These are phyloP conservation scores for Eulimnadia texana DNA, from an alignment of 1,140 invertebrate genomes.

Conservation along the genomic window DNA sequence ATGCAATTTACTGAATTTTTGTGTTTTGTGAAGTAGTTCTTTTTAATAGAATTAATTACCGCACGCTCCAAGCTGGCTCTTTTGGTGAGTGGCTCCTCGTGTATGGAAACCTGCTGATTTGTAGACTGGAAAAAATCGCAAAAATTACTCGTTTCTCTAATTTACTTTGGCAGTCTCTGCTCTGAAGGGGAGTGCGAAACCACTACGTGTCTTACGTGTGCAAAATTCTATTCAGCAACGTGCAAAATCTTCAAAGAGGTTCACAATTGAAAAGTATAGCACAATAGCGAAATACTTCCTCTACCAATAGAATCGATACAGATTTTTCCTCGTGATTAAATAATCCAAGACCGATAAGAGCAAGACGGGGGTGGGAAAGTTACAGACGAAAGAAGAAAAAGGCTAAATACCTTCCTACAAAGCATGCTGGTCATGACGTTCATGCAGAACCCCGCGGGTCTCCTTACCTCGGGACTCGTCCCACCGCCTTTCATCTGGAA, in stretches of 20 bases:
- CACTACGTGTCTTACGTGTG: too few relatives aligned
- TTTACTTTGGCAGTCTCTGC: too few relatives aligned
- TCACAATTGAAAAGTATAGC: too few relatives aligned
- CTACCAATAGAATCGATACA: too few relatives aligned
- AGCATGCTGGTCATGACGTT: conserved; percentile 43
- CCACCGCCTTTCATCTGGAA: not conserved
- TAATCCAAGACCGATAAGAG: not conserved
- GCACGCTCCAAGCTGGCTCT: not conserved
- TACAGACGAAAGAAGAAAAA: not conserved
- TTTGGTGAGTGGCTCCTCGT: not conserved
- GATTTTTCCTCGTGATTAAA: too few relatives aligned
- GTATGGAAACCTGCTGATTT: not conserved
- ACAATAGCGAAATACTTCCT: too few relatives aligned
- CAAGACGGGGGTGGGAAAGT: not conserved
- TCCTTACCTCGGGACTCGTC: conserved; percentile 42
- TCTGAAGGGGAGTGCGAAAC: too few relatives aligned
- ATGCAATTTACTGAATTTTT: too few relatives aligned
- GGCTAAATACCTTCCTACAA: conserved; percentile 50
- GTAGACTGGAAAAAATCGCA: not conserved
- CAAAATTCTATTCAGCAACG: too few relatives aligned
- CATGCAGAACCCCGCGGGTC: conserved; percentile 51
- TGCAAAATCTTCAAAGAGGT: too few relatives aligned
- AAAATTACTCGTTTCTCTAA: not conserved
- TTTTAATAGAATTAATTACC: too few relatives aligned
- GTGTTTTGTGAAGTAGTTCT: too few relatives aligned